Percentiles rank a stretch among this genome's conserved stretches.
Evolutionary conservation across 2,113 vertebrate genomes (phyloP).

Genomic region (Vimba vimba): DNA sequence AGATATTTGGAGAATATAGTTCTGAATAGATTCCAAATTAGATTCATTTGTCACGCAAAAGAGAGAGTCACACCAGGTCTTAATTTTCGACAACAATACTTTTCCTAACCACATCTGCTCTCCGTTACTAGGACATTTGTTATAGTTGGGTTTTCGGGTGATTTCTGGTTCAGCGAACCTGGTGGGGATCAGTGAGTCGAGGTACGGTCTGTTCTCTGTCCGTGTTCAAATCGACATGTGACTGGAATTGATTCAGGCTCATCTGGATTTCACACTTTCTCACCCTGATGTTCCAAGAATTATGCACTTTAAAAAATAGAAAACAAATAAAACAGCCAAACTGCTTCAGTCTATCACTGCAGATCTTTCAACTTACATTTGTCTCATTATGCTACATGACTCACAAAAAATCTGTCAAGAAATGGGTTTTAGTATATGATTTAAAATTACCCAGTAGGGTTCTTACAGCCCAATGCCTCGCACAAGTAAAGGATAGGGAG

Average conservation of each 20-base stretch:
- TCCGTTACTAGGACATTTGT: slow-evolving; percentile 35
- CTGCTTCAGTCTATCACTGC: slow-evolving; percentile 2
- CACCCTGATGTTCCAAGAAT: slow-evolving; percentile 53
- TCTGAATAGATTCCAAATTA: background rate
- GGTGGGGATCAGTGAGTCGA: slow-evolving; percentile 38
- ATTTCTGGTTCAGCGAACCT: slow-evolving; percentile 58
- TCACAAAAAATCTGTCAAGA: slow-evolving; percentile 20
- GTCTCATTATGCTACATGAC: slow-evolving; percentile 26
- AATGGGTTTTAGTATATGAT: slow-evolving; percentile 9
- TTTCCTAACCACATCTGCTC: slow-evolving; percentile 48
- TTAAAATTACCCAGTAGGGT: slow-evolving; percentile 16
- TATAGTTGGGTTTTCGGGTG: slow-evolving; percentile 40
- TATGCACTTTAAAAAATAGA: slow-evolving; percentile 53
- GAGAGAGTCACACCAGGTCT: background rate
- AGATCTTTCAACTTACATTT: slow-evolving; percentile 22
- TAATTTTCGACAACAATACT: slow-evolving; percentile 7
- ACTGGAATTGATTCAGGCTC: slow-evolving; percentile 43
- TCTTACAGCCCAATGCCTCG: slow-evolving; percentile 10
- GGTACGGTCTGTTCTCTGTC: slow-evolving; percentile 13
- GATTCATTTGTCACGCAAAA: background rate
- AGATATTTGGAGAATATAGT: background rate
- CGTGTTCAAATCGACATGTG: slow-evolving; percentile 24
- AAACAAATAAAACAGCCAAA: slow-evolving; percentile 26
- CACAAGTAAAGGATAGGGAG: slow-evolving; percentile 32
- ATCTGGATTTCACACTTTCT: slow-evolving; percentile 59